Evolutionary conservation across 2,797 vertebrate species (phyloP).

Genomic region (Falco peregrinus): DNA sequence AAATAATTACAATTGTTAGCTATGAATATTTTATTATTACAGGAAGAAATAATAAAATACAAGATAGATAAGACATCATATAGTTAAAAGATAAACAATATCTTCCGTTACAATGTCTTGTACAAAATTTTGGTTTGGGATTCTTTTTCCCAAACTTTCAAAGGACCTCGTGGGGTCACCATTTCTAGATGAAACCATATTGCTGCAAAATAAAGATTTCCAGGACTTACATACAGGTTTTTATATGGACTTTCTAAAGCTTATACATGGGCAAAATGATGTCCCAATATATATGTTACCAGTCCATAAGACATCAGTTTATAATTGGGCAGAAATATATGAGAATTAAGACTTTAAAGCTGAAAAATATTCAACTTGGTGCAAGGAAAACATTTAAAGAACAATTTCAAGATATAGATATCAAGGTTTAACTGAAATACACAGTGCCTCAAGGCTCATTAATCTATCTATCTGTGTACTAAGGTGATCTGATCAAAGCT

Average conservation of each 20-base stretch:
- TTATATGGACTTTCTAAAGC: background rate
- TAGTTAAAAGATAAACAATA: background rate
- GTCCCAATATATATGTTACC: background rate
- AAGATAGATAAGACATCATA: background rate
- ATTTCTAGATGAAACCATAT: background rate
- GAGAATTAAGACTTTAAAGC: background rate
- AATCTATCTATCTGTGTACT: background rate
- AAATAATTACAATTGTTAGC: background rate
- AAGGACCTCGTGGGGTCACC: background rate
- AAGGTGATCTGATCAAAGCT: background rate
- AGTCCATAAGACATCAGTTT: background rate
- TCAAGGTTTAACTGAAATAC: background rate
- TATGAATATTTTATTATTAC: background rate
- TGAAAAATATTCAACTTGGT: background rate
- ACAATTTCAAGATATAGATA: background rate
- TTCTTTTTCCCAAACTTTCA: background rate
- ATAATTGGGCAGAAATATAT: background rate
- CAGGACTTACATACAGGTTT: background rate
- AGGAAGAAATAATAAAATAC: background rate
- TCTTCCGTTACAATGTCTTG: background rate
- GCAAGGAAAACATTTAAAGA: background rate
- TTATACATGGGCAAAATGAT: background rate
- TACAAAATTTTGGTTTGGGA: background rate
- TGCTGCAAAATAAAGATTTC: background rate
- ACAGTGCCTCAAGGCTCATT: background rate